A percentile compares a stretch with the other conserved stretches of the same genome.
Conservation (phyloP, 2,797 vertebrate genomes). For the Neosilurus hyrtlii region DNA sequence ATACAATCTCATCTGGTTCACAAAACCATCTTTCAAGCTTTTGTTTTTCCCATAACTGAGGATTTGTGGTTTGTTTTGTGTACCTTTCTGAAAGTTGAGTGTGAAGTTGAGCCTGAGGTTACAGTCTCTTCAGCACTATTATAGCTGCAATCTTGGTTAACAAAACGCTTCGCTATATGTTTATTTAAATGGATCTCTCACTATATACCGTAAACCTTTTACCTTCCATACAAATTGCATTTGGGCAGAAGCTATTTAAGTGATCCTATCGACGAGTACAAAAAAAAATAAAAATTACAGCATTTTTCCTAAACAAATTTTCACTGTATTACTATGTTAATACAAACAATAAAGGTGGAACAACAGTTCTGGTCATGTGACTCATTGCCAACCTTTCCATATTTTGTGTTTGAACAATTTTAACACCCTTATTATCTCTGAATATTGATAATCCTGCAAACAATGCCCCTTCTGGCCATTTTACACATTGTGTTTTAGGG, state of each 20-base stretch:
- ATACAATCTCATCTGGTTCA: conserved; percentile 6
- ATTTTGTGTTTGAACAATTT: neutral
- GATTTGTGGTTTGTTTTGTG: neutral
- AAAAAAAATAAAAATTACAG: no score
- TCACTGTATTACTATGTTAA: neutral
- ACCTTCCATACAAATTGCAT: neutral
- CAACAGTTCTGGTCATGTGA: neutral
- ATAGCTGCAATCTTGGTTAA: neutral
- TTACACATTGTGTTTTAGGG: no score
- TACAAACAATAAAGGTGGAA: neutral
- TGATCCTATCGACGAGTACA: neutral
- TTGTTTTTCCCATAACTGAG: neutral
- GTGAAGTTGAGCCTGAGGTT: neutral
- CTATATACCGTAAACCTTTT: neutral
- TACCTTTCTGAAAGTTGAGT: neutral
- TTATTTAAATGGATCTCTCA: neutral
- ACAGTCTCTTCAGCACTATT: neutral
- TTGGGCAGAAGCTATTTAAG: neutral
- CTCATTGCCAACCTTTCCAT: neutral
- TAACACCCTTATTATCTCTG: neutral
- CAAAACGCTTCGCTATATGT: neutral
- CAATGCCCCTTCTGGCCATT: no score
- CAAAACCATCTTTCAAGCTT: neutral
- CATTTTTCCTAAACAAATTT: neutral
- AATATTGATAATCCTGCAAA: neutral